phyloP scores from a whole-genome alignment of 2,888 invertebrate genomes.

The Platynereis dumerilii region DNA sequence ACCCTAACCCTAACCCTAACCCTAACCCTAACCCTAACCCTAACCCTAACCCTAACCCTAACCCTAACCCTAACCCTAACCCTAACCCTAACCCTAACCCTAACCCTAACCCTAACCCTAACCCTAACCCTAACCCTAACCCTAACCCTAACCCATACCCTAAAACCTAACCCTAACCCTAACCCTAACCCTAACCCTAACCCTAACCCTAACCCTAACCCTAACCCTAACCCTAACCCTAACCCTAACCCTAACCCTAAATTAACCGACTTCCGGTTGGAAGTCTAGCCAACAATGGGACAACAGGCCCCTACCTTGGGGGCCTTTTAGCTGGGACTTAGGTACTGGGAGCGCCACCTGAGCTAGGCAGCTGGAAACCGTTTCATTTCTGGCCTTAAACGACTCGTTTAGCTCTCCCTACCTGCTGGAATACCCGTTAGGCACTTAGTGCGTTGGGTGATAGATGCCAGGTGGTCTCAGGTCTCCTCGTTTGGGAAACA shows the following conservation, averaged over 20 bases:
- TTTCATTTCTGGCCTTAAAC: too few relatives aligned
- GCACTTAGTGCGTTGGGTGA: too few relatives aligned
- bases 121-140: neutral
- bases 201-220: conserved; percentile 13
- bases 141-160: conserved; percentile 8
- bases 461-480: too few relatives aligned
- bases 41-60: conserved; percentile 1
- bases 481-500: too few relatives aligned
- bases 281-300: too few relatives aligned
- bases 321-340: too few relatives aligned
- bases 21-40: conserved; percentile 14
- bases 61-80: conserved; percentile 21
- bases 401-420: too few relatives aligned
- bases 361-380: too few relatives aligned
- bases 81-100: conserved; percentile 18
- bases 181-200: conserved; percentile 19
- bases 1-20: conserved; percentile 14
- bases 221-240: conserved; percentile 11
- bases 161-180: conserved; percentile 1
- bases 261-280: too few relatives aligned
- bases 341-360: too few relatives aligned
- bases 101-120: conserved; percentile 3
- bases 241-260: conserved; percentile 20
- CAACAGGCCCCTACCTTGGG: too few relatives aligned
- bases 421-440: too few relatives aligned